phyloP scores from a whole-genome alignment of 2,888 invertebrate species.

The Vesta saturnalis region DNA sequence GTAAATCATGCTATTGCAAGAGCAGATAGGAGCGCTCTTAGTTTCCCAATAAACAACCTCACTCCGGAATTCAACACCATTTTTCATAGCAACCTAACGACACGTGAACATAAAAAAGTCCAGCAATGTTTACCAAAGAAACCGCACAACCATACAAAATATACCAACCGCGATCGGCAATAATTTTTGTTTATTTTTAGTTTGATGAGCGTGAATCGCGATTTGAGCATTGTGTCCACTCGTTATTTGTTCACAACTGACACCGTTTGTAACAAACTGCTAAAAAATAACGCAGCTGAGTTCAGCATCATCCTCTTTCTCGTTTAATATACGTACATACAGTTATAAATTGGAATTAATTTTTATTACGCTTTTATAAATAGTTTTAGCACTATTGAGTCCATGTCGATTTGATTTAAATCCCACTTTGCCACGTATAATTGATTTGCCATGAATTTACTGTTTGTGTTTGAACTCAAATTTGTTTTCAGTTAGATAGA shows the following conservation, averaged over 20 bases:
- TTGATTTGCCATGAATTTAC: neutral
- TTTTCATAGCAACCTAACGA: slow-evolving; percentile 56
- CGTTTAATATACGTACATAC: neutral
- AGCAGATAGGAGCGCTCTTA: slow-evolving; percentile 58
- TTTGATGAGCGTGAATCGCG: slow-evolving; percentile 30
- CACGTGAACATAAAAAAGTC: slow-evolving; percentile 51
- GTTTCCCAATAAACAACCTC: slow-evolving; percentile 58
- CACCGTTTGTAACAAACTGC: slow-evolving; percentile 21
- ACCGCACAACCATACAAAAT: slow-evolving; percentile 42
- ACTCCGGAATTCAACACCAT: slow-evolving; percentile 57
- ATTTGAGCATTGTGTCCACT: slow-evolving; percentile 35
- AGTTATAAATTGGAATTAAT: slow-evolving; percentile 3
- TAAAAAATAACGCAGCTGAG: neutral
- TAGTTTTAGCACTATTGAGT: neutral
- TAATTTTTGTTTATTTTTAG: slow-evolving; percentile 37
- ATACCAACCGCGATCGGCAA: slow-evolving; percentile 32
- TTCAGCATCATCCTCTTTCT: neutral
- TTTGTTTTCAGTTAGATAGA: too few relatives aligned
- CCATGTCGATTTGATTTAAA: neutral
- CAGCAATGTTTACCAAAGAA: slow-evolving; percentile 51
- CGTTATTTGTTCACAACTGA: slow-evolving; percentile 27
- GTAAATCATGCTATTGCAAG: slow-evolving; percentile 60
- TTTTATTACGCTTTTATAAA: neutral
- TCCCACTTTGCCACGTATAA: neutral
- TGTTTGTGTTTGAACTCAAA: neutral